Base-by-base conservation (phyloP, 2,797 vertebrate species). In the Poeciliopsis infans region DNA sequence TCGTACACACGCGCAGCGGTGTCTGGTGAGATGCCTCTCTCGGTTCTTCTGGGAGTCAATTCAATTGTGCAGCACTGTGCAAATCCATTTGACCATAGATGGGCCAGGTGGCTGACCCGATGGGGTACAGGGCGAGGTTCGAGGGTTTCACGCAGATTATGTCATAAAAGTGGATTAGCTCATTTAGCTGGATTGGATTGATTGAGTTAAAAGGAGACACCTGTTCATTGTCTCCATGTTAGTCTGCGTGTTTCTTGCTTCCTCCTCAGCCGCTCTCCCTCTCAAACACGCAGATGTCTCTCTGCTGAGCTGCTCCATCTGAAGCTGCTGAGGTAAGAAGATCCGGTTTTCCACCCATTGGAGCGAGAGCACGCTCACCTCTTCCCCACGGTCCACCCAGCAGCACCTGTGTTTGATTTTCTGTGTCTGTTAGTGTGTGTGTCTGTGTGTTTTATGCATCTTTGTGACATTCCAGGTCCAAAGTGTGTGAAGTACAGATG, bases 241-340 rank as follows among this genome's bases (percentile, higher is more conserved):
- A 53, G 76, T 78, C 79, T 74, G 64, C 68, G 51, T 80, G 23
- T 74, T 79, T 86, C 83, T 79, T 55, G 72, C 72, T 86, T 81
- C 80, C 79, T 81, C 77, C 73, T 87, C 61, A 81, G 39, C 77
- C 61, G 49, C 77, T 47, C 28, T 39, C 49, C 82, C 83, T 84
- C 81, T 82, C 68, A 73, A 78, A 82, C 86, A 87, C 82, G 87
- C 84, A 88, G 72, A 95, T 79, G 89, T 95, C 92, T 92, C 90
- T 93, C 91, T 76, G 81, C 89, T 86, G 90, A 78, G 83, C 79
- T 89, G 85, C 84, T 93, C 92, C 91, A 90, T 94, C 92, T 90
- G 89, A 94, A 95, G 93, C 92, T 95, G 96, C 95, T 95, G 93
- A 97, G 94, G 92, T 96, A 95, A 95, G 93, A 96, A 96, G 93